Evolutionary conservation across 2,113 vertebrate genomes (phyloP), one percentile per base, ranked within the genome.

Genomic region (Ameiurus melas): DNA sequence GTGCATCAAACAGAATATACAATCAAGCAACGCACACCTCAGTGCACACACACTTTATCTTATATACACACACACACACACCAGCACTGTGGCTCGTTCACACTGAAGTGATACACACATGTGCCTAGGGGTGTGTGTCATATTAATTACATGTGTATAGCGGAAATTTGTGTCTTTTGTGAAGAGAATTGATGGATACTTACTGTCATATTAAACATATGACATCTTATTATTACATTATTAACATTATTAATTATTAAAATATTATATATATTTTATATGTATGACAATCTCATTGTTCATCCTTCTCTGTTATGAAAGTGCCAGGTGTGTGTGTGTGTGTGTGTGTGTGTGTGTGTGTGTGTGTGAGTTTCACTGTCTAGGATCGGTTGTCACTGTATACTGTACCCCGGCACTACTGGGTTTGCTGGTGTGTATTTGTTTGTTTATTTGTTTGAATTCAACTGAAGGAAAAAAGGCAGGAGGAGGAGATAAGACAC

Each of bases 401-500:
- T 51, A 51, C 14, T 2, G 27, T 2, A n/a, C 27, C 79, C 58
- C 1, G 27, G 36, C 19, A 20, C 39, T 64, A 51, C 7, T 78
- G 33, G 73, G 33, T 47, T 33, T 70, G 94, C 93, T 92, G 78
- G 39, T 90, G 91, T 92, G 89, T 90, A 90, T 91, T 93, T 93
- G 43, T 68, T 51, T 51, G 27, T 84, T 84, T 66, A 27, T 84
- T 84, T 68, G 13, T 43, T 66, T 64, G 62, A 64, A 84, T 80
- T 57, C 51, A 80, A 9, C 1, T 33, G 62, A 27, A 55, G 30
- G 64, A 71, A 53, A 53, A 85, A 85, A 71, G 58, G 14, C 30
- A 84, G 89, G 27, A 89, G 92, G 91, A 93, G 93, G 22, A 95
- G 95, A 94, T 94, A 93, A 92, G 91, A 94, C 62, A 47, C 58